Percentiles rank a stretch among this genome's conserved stretches.
These are phyloP conservation scores for Pseudochaenichthys georgianus DNA, from an alignment of 2,797 vertebrate genomes.

Conservation along the genomic window DNA sequence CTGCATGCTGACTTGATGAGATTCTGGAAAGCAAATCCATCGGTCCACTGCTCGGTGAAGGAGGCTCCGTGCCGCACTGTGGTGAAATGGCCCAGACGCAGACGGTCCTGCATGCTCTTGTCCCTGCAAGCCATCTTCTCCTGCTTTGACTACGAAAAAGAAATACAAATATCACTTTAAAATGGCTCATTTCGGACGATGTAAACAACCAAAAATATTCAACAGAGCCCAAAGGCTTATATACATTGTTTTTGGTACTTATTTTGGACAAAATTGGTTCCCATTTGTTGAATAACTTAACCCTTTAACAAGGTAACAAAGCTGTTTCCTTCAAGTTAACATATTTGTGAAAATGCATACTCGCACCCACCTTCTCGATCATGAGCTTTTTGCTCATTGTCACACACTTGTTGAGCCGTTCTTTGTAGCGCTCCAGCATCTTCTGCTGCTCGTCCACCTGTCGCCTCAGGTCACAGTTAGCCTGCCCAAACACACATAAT, in stretches of 20 bases:
- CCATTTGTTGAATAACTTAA: not conserved
- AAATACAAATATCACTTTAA: not conserved
- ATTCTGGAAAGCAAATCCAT: constrained; percentile 98
- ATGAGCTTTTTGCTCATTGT: constrained; percentile 99
- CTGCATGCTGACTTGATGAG: constrained; percentile 92
- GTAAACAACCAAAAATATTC: not conserved
- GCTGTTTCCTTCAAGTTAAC: not conserved
- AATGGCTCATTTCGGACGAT: not conserved
- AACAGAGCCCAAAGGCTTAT: not conserved
- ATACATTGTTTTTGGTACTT: not conserved
- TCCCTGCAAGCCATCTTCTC: constrained; percentile 97
- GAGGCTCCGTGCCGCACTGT: constrained; percentile 97
- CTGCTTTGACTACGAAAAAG: constrained; percentile 91
- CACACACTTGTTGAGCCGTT: constrained; percentile 97
- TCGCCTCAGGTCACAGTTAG: constrained; percentile 96
- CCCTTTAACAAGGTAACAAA: not conserved
- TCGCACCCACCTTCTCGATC: constrained; percentile 92
- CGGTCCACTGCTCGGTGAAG: constrained; percentile 98
- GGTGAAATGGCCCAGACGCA: constrained; percentile 96
- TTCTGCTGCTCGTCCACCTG: constrained; percentile 98
- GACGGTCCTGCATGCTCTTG: constrained; percentile 98
- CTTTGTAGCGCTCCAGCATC: constrained; percentile 98
- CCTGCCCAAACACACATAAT: constrained; percentile 78
- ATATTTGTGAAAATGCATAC: constrained; percentile 3
- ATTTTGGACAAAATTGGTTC: not conserved